phyloP scores from a whole-genome alignment of 2,113 vertebrate genomes.

The Fregata magnificens region DNA sequence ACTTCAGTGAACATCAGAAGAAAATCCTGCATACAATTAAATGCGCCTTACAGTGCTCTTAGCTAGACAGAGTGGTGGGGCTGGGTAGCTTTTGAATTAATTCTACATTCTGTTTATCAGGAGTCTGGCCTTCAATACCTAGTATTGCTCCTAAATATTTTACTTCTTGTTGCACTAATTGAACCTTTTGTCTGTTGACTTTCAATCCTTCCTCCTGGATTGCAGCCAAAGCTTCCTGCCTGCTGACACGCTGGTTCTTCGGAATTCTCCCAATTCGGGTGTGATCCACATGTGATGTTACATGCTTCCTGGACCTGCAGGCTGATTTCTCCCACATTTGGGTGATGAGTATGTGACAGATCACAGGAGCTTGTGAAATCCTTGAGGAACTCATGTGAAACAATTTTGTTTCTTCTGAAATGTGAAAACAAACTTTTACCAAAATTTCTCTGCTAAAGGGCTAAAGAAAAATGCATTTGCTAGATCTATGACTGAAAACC shows the following conservation, averaged over 20 bases:
- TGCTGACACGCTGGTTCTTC: not conserved
- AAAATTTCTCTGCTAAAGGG: not conserved
- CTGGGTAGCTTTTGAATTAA: slow-evolving; percentile 27
- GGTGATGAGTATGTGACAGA: not conserved
- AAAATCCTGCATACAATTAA: slow-evolving; percentile 56
- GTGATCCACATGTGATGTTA: not conserved
- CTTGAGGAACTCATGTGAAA: not conserved
- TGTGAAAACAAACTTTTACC: not conserved
- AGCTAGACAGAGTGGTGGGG: not conserved
- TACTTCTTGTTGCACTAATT: slow-evolving; percentile 48
- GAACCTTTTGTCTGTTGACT: slow-evolving; percentile 41
- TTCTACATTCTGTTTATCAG: slow-evolving; percentile 28
- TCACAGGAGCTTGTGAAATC: not conserved
- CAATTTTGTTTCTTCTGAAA: not conserved
- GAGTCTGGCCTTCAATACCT: not conserved
- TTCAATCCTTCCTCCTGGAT: not conserved
- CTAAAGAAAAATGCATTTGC: slow-evolving; percentile 4
- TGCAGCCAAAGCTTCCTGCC: not conserved
- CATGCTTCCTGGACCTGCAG: not conserved
- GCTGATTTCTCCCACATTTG: not conserved
- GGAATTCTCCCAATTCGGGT: not conserved
- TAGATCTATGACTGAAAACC: not conserved
- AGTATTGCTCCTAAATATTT: slow-evolving; percentile 7
- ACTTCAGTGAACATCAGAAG: slow-evolving; percentile 47
- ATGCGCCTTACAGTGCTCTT: not conserved